Conservation (phyloP, 2,797 vertebrate genomes). For the Amblyraja radiata region DNA sequence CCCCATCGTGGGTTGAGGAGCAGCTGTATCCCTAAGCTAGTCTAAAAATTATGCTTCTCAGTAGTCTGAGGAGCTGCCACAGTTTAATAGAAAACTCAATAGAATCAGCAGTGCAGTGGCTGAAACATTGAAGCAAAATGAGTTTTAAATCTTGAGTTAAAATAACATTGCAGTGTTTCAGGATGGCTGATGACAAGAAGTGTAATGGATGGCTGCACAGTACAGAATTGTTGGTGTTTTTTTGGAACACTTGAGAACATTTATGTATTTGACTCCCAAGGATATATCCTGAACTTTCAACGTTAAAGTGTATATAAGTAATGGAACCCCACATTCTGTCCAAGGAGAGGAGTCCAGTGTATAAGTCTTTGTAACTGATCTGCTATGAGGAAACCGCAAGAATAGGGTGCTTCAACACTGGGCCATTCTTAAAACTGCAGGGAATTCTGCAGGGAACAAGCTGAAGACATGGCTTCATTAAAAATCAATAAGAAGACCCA, state of each 20-base stretch:
- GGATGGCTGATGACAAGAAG: background rate
- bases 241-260: background rate
- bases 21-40: too few relatives aligned
- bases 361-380: too few relatives aligned
- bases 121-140: too few relatives aligned
- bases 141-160: too few relatives aligned
- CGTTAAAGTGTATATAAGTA: background rate
- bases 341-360: background rate
- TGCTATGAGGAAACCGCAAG: background rate
- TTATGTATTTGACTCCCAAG: background rate
- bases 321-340: background rate
- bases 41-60: too few relatives aligned
- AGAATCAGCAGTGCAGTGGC: too few relatives aligned
- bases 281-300: background rate
- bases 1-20: too few relatives aligned
- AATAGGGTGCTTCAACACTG: background rate
- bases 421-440: background rate
- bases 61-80: too few relatives aligned
- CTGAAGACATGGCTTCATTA: background rate
- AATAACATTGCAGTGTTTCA: background rate
- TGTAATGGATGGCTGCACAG: background rate
- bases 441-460: background rate
- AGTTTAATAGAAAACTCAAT: too few relatives aligned
- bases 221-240: background rate
- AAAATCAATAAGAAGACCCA: background rate